phyloP scores from a whole-genome alignment of 2,888 invertebrate genomes.

The Falcaria lacertinaria region DNA sequence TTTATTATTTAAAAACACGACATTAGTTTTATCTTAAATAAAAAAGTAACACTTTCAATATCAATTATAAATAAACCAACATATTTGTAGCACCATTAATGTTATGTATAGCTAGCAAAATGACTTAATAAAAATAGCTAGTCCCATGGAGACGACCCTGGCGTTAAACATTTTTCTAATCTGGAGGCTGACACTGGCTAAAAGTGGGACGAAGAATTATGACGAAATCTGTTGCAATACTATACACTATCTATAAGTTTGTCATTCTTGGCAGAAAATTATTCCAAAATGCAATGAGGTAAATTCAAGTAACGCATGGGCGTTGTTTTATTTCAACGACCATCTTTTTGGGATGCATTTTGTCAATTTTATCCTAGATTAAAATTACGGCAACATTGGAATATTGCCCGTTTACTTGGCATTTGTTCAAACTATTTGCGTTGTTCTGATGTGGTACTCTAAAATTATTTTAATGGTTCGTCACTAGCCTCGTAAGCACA shows the following conservation, averaged over 20 bases:
- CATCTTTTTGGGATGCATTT: background rate
- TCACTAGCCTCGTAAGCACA: constrained; percentile 17
- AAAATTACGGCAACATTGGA: constrained; percentile 42
- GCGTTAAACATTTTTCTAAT: background rate
- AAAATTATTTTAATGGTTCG: constrained; percentile 50
- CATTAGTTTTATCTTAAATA: no score
- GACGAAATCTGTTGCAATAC: background rate
- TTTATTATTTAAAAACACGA: no score
- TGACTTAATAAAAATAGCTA: no score
- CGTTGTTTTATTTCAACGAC: background rate
- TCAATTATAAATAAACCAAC: no score
- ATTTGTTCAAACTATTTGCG: constrained; percentile 60
- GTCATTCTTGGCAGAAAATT: background rate
- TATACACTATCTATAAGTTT: background rate
- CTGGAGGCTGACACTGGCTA: background rate
- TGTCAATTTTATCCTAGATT: constrained; percentile 4
- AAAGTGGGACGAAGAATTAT: background rate
- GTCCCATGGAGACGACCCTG: background rate
- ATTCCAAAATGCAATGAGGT: no score
- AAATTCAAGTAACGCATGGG: background rate
- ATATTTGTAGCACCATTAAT: no score
- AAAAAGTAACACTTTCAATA: no score
- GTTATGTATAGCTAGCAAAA: no score
- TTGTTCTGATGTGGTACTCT: constrained; percentile 47
- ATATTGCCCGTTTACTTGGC: constrained; percentile 57